These are phyloP conservation scores for Calameuta pallipes DNA, from an alignment of 2,888 invertebrate species.

Conservation along the genomic window DNA sequence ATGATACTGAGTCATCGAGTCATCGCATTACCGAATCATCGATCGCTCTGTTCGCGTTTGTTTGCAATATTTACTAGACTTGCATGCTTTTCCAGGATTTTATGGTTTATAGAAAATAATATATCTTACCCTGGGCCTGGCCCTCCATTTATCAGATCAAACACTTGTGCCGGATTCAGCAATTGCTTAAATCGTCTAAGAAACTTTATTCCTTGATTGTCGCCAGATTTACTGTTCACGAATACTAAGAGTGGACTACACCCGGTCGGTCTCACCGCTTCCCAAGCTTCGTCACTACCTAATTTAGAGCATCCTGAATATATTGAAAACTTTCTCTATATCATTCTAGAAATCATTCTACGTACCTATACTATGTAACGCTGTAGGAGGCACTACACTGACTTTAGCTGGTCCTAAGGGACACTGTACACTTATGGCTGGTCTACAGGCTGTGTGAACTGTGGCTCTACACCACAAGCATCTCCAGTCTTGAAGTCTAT, in stretches of 20 bases:
- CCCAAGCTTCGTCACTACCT: constrained; percentile 90
- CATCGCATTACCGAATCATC: no score
- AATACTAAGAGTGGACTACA: constrained; percentile 91
- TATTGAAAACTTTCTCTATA: constrained; percentile 12
- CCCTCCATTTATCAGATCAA: constrained; percentile 90
- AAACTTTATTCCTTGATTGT: constrained; percentile 98
- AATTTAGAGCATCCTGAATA: background rate
- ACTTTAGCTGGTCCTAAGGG: constrained; percentile 89
- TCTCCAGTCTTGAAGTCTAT: constrained; percentile 92
- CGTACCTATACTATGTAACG: constrained; percentile 85
- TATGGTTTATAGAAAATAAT: constrained; percentile 6
- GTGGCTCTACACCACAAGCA: constrained; percentile 96
- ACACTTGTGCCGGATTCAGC: constrained; percentile 97
- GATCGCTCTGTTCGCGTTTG: no score
- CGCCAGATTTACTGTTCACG: constrained; percentile 97
- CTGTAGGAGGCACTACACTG: constrained; percentile 94
- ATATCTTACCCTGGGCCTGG: constrained; percentile 82
- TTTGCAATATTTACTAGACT: no score
- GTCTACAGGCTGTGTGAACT: constrained; percentile 92
- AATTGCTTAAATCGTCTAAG: constrained; percentile 93
- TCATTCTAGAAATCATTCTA: no score
- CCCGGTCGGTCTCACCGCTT: constrained; percentile 75
- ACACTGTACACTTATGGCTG: constrained; percentile 82
- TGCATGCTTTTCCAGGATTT: no score
- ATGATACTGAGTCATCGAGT: no score